These are phyloP conservation scores for Hippasteria phrygiana DNA, from an alignment of 53 echinoderm and acorn worm genomes.

Conservation along the genomic window DNA sequence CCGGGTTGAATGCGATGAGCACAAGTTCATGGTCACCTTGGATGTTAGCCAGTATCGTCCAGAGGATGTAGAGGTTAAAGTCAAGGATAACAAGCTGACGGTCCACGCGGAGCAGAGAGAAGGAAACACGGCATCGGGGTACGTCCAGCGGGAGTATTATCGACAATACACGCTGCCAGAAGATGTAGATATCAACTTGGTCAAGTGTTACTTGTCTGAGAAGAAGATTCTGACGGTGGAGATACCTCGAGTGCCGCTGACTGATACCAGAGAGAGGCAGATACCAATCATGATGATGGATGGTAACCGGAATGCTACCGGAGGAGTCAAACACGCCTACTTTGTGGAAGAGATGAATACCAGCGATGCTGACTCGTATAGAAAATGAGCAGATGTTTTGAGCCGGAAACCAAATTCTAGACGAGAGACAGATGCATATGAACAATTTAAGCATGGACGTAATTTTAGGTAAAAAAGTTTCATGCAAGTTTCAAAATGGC, in stretches of 20 bases:
- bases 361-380: slow-evolving; percentile 84
- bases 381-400: slow-evolving; percentile 32
- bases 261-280: slow-evolving; percentile 74
- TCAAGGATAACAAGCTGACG: slow-evolving; percentile 93
- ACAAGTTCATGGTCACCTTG: slow-evolving; percentile 90
- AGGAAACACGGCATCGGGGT: slow-evolving; percentile 74
- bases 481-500: slow-evolving; percentile 4
- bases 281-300: slow-evolving; percentile 75
- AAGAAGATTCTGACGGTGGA: slow-evolving; percentile 86
- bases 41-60: slow-evolving; percentile 94
- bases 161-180: slow-evolving; percentile 97
- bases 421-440: no score
- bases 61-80: slow-evolving; percentile 96
- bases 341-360: slow-evolving; percentile 88
- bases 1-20: slow-evolving; percentile 91
- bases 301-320: slow-evolving; percentile 1
- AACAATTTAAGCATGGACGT: slow-evolving; percentile 43
- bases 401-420: neutral
- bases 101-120: slow-evolving; percentile 87
- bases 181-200: slow-evolving; percentile 84
- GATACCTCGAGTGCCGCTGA: slow-evolving; percentile 77
- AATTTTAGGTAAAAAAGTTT: neutral
- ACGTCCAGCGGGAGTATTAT: slow-evolving; percentile 88
- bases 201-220: slow-evolving; percentile 86
- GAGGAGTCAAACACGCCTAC: slow-evolving; percentile 48